Conservation (phyloP, 2,888 invertebrate genomes). For the Allacma fusca region DNA sequence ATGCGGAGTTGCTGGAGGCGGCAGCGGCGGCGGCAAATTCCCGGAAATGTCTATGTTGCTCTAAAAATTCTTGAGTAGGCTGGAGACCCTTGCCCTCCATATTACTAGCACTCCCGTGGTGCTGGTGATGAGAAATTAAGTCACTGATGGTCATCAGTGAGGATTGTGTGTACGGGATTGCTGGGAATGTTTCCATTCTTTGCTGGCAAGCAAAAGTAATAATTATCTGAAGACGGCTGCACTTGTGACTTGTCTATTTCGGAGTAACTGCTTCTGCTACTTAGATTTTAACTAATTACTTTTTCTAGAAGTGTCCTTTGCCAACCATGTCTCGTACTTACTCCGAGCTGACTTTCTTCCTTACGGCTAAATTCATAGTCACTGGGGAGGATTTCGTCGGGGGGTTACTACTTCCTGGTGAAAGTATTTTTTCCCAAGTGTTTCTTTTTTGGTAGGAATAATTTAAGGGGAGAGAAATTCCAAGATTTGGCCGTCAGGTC, state of each 20-base stretch:
- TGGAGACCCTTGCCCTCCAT: slow-evolving; percentile 10
- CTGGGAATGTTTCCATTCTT: slow-evolving; percentile 58
- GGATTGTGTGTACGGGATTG: slow-evolving; percentile 53
- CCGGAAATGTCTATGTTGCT: slow-evolving; percentile 56
- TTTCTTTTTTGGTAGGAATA: no score
- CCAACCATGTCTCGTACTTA: no score
- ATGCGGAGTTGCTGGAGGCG: slow-evolving; percentile 53
- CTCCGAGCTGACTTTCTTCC: no score
- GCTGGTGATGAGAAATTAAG: slow-evolving; percentile 58
- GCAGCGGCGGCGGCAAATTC: slow-evolving; percentile 51
- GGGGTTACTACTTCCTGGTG: no score
- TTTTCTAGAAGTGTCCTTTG: no score
- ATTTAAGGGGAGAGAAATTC: no score
- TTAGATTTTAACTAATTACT: no score
- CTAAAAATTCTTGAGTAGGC: slow-evolving; percentile 52
- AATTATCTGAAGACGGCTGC: background rate
- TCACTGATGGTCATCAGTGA: slow-evolving; percentile 60
- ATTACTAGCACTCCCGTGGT: slow-evolving; percentile 25
- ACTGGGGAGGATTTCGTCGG: no score
- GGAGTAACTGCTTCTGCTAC: background rate
- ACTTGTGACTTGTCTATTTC: background rate
- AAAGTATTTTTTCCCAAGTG: no score
- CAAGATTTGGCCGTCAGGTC: no score
- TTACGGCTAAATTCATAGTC: no score
- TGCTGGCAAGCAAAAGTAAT: background rate